Percentiles rank a stretch among this genome's conserved stretches.
These are phyloP conservation scores for Coryphaenoides rupestris DNA, from an alignment of 2,113 vertebrate genomes.

Conservation along the genomic window DNA sequence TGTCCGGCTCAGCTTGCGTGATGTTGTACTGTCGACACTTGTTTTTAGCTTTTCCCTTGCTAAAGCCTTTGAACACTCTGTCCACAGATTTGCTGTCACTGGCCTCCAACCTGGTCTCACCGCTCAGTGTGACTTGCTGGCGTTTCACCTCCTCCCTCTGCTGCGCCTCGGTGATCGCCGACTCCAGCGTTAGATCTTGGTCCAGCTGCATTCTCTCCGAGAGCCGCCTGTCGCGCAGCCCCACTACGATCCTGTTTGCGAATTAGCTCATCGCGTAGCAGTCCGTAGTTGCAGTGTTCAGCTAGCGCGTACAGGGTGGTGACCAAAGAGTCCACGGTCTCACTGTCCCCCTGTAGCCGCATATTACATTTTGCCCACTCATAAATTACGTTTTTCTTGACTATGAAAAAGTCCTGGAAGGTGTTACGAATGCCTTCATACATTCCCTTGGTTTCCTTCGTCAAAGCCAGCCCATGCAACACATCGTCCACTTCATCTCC, in stretches of 20 bases:
- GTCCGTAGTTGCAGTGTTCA: constrained; percentile 28
- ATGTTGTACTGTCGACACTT: neutral
- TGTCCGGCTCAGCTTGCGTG: neutral
- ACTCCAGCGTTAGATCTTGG: neutral
- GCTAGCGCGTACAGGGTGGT: constrained; percentile 15
- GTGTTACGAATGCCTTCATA: too few species aligned
- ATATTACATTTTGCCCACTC: constrained; percentile 12
- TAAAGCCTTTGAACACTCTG: neutral
- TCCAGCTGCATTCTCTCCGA: too few species aligned
- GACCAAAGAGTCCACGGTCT: constrained; percentile 10
- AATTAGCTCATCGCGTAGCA: constrained; percentile 10
- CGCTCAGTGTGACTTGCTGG: neutral
- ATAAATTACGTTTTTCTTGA: constrained; percentile 20
- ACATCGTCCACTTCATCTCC: too few species aligned
- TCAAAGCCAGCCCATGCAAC: too few species aligned
- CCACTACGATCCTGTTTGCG: constrained; percentile 21
- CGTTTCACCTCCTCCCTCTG: neutral
- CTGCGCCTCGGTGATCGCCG: neutral
- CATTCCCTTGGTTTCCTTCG: too few species aligned
- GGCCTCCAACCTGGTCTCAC: neutral
- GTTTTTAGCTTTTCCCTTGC: neutral
- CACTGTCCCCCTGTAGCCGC: too few species aligned
- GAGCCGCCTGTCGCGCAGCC: too few species aligned
- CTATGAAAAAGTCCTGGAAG: constrained; percentile 17
- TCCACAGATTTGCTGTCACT: constrained; percentile 3